A percentile compares a stretch with the other conserved stretches of the same genome.
Evolutionary conservation across 2,797 vertebrate species (phyloP).

Genomic region (Vespertilio murinus): DNA sequence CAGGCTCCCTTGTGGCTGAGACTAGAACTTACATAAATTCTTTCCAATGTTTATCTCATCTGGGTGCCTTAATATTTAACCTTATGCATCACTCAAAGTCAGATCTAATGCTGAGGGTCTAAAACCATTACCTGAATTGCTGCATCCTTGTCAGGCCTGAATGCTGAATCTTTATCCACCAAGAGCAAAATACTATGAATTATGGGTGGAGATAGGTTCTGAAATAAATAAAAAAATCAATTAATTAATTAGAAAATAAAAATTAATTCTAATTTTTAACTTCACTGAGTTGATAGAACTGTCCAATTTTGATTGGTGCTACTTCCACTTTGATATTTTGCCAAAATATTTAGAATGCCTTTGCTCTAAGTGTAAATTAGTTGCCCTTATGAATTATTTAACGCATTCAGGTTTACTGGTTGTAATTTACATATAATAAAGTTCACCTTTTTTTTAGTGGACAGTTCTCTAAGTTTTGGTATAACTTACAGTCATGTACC

Average conservation of each 20-base stretch:
- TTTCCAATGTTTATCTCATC: background rate
- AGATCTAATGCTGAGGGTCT: background rate
- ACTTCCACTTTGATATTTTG: background rate
- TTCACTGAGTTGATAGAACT: background rate
- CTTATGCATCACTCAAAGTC: background rate
- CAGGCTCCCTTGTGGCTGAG: background rate
- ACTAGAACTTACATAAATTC: background rate
- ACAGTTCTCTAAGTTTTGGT: background rate
- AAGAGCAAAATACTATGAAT: slow-evolving; percentile 88
- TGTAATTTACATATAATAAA: background rate
- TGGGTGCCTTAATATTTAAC: background rate
- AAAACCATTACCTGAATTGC: slow-evolving; percentile 84
- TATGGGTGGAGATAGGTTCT: slow-evolving; percentile 87
- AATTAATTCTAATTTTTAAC: background rate
- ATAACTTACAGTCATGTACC: background rate
- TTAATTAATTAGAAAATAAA: background rate
- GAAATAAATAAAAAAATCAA: slow-evolving; percentile 17
- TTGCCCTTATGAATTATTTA: background rate
- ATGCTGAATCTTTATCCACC: slow-evolving; percentile 87
- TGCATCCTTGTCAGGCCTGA: slow-evolving; percentile 86
- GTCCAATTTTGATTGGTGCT: background rate
- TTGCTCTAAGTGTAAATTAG: background rate
- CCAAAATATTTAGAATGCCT: background rate
- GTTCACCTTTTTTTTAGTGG: background rate
- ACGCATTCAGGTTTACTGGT: background rate